Percentiles rank a stretch among this genome's conserved stretches.
Conservation (phyloP, 1,140 invertebrate genomes). For the Hermetia illucens region DNA sequence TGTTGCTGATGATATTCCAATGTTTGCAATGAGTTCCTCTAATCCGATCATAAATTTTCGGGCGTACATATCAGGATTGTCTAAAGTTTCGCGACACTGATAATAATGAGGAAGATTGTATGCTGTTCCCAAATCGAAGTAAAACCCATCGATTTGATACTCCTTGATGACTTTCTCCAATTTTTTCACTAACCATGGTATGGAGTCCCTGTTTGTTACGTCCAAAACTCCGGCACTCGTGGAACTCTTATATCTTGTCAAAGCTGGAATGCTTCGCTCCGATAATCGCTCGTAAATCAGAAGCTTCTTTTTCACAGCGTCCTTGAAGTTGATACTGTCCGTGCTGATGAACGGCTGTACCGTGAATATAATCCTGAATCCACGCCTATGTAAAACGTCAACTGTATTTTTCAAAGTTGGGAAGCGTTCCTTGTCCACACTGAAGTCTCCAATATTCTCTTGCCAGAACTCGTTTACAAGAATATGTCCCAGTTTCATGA, state of each 20-base stretch:
- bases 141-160: slow-evolving; percentile 78
- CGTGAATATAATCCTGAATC: slow-evolving; percentile 70
- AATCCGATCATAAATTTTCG: slow-evolving; percentile 51
- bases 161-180: slow-evolving; percentile 51
- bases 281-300: slow-evolving; percentile 57
- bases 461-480: slow-evolving; percentile 77
- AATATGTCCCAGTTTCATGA: slow-evolving; percentile 63
- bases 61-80: slow-evolving; percentile 71
- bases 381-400: slow-evolving; percentile 64
- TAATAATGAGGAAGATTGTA: slow-evolving; percentile 79
- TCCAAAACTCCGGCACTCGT: slow-evolving; percentile 69
- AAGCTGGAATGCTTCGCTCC: slow-evolving; percentile 54
- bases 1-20: slow-evolving; percentile 72
- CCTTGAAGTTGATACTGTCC: slow-evolving; percentile 63
- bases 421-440: slow-evolving; percentile 55
- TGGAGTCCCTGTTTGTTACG: slow-evolving; percentile 62
- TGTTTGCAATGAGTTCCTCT: slow-evolving; percentile 47
- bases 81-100: slow-evolving; percentile 51
- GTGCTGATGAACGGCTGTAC: slow-evolving; percentile 78
- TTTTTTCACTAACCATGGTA: slow-evolving; percentile 66
- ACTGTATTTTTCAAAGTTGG: slow-evolving; percentile 61
- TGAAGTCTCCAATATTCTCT: slow-evolving; percentile 60
- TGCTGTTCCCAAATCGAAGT: slow-evolving; percentile 76
- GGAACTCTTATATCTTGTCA: slow-evolving; percentile 60
- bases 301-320: slow-evolving; percentile 53